Evolutionary conservation across 2,113 vertebrate genomes (phyloP).

Genomic region (Columbina picui): DNA sequence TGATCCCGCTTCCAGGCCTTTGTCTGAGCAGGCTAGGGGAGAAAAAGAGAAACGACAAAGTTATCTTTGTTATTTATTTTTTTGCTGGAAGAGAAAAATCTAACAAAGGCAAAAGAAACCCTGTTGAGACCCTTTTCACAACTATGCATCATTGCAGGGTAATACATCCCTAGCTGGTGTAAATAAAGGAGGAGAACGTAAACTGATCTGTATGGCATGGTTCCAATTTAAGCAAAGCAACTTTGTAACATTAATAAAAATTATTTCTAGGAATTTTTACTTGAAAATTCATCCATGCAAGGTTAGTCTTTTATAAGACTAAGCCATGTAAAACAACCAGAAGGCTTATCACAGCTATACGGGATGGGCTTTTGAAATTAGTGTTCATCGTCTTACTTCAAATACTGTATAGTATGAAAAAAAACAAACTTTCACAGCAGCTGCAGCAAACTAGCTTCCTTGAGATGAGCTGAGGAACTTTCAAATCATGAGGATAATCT

Average conservation of each 20-base stretch:
- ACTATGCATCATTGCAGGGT: not conserved
- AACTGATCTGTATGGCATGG: fast-evolving
- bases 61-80: not conserved
- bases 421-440: not conserved
- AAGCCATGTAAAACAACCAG: not conserved
- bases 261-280: not conserved
- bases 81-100: not conserved
- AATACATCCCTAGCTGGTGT: not conserved
- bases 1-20: not conserved
- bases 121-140: not conserved
- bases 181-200: not conserved
- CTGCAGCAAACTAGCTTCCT: not conserved
- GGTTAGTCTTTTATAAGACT: not conserved
- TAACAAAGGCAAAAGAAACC: not conserved
- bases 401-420: not conserved
- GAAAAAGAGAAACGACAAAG: not conserved
- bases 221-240: not conserved
- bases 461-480: not conserved
- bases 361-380: not conserved
- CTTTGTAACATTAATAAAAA: not conserved
- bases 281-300: not conserved
- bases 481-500: conserved; percentile 41
- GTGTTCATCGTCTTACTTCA: not conserved
- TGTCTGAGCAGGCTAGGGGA: not conserved
- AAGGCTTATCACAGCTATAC: not conserved